Percentiles rank a stretch among this genome's conserved stretches.
These are phyloP conservation scores for Diplolepis rosae DNA, from an alignment of 2,888 invertebrate genomes.

Conservation along the genomic window DNA sequence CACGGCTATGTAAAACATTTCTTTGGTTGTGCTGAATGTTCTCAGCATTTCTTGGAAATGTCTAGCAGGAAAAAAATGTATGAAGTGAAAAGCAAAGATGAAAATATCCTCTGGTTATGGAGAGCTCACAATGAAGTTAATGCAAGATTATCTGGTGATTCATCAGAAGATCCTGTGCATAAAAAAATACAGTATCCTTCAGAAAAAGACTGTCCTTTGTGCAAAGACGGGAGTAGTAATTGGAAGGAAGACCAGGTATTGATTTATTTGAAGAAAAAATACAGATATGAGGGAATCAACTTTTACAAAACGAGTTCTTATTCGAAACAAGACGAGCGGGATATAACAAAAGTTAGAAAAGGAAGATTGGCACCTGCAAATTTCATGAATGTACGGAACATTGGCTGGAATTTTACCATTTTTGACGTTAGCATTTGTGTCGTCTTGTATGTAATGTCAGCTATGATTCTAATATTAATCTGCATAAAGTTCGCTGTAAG, in stretches of 20 bases:
- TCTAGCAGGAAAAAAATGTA: slow-evolving; percentile 81
- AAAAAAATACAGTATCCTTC: slow-evolving; percentile 94
- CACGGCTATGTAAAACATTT: slow-evolving; percentile 92
- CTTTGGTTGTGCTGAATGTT: slow-evolving; percentile 95
- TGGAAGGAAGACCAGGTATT: slow-evolving; percentile 82
- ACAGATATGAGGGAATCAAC: slow-evolving; percentile 64
- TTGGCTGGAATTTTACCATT: slow-evolving; percentile 77
- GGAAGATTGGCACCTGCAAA: slow-evolving; percentile 51
- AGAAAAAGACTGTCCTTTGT: slow-evolving; percentile 80
- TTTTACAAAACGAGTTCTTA: slow-evolving; percentile 48
- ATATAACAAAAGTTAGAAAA: slow-evolving; percentile 45
- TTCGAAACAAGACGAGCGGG: slow-evolving; percentile 27
- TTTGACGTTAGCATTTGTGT: slow-evolving; percentile 86
- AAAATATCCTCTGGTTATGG: slow-evolving; percentile 95
- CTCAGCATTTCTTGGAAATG: slow-evolving; percentile 92
- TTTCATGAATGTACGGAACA: slow-evolving; percentile 51
- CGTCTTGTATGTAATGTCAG: slow-evolving; percentile 84
- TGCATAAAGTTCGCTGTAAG: slow-evolving; percentile 84
- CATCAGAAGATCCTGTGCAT: slow-evolving; percentile 91
- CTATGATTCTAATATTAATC: slow-evolving; percentile 83
- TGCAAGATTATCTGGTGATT: slow-evolving; percentile 87
- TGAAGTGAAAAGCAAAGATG: slow-evolving; percentile 82
- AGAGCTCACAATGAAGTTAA: slow-evolving; percentile 95
- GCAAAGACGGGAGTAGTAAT: slow-evolving; percentile 76
- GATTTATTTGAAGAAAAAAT: slow-evolving; percentile 78